Base-by-base conservation (phyloP, 2,888 invertebrate species). In the Tupiocoris notatus region DNA sequence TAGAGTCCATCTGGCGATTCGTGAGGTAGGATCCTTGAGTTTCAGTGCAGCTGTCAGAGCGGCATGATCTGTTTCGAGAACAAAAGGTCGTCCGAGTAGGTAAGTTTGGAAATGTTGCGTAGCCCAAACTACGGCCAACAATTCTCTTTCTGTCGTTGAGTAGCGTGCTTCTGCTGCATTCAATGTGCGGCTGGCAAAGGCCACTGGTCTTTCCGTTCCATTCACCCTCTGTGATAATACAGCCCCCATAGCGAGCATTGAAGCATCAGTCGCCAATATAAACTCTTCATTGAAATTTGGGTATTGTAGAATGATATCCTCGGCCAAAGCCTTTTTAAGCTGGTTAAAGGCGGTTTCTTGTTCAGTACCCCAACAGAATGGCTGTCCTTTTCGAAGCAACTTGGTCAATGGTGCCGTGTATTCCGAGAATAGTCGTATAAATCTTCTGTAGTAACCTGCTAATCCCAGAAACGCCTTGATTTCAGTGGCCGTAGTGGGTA, bases 41-140 rank as follows among this genome's bases (percentile, higher is more conserved):
- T 16, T 54, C 54, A 54, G 54, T 9, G 54, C 65, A 82, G 83
- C 84, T 2, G 79, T 80, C 1, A 84, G 71, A 0, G 83, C 83
- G 66, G 82, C 80, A 76, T 85, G 84, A 67, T 85, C 84, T 0
- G 83, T 84, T 1, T 82, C 81, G 0, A 85, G 83, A 0, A 77
- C 81, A 54, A 85, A 84, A 71, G 81, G 80, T 22, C 79, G 80
- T 7, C 83, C 83, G 56, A 81, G 82, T 7, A 54, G 54, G 54
- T 54, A 54, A 7, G 7, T 16, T 16, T 54, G 54, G 54, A 54
- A 54, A 12, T 54, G 54, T 16, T 16, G 54, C 9, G 54, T 54
- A 7, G 54, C 54, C 54, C 54, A 54, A 54, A 54, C 54, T 7
- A 54, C 54, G 54, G 54, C 54, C 12, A 54, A 12, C 7, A 54